Evolutionary conservation across 2,888 invertebrate genomes (phyloP), one percentile per base, ranked within the genome.

Genomic region (Leucoma salicis): DNA sequence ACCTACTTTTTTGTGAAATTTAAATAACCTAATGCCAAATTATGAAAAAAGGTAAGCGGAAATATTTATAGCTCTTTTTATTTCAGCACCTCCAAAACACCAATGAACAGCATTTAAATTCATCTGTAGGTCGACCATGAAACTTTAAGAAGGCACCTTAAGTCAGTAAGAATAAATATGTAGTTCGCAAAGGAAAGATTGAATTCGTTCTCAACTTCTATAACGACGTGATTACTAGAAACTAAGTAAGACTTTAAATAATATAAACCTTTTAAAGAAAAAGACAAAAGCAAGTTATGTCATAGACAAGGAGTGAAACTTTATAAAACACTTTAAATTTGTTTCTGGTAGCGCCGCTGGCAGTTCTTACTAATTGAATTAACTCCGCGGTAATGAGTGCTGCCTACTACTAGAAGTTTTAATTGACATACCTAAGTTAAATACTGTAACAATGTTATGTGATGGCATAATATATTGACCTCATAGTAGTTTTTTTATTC

Each of bases 271-370:
- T 63, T 50, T 42, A 61, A 58, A 61, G 54, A 56, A 63, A 68
- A 65, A 53, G 50, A 62, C 61, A 57, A 61, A 58, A 43, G 60
- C 53, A 45, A 53, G 58, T 59, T 63, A 59, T 47, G 62, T 67
- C 65, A 73, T 65, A 63, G 66, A 55, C 66, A 67, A 64, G 63
- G 63, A 64, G 63, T 55, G 40, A 63, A 72, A 74, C 63, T 70
- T 75, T 70, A 69, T 70, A 72, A 72, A 70, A 70, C 57, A 62
- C 61, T 69, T 70, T 46, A 57, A 67, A 68, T 70, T 60, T 58
- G 61, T 66, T 60, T 64, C 60, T 59, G 62, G 56, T 52, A 56
- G 52, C 57, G 52, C 53, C 54, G 39, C 53, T 44, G 38, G 35
- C 45, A 51, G 47, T 62, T 52, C 54, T 46, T 25, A 11, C 50